Evolutionary conservation across 2,888 invertebrate species (phyloP).

Genomic region (Nycteola revayana): DNA sequence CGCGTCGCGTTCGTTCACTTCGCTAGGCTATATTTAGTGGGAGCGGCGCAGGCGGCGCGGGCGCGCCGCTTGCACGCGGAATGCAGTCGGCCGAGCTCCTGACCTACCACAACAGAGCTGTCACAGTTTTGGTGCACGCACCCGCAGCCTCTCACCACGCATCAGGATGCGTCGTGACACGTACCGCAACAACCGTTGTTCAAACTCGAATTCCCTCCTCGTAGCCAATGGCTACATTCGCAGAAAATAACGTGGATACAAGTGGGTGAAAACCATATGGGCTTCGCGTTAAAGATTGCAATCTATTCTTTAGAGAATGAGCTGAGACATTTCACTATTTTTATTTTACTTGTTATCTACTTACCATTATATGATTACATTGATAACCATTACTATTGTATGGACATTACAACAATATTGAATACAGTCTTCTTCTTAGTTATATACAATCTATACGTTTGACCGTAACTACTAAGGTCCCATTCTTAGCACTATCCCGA

Average conservation of each 20-base stretch:
- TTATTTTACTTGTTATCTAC: too few relatives aligned
- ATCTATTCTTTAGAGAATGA: conserved; percentile 8
- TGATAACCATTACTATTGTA: too few relatives aligned
- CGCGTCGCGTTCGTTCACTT: conserved; percentile 71
- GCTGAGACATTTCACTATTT: too few relatives aligned
- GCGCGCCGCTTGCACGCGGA: conserved; percentile 56
- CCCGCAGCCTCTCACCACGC: conserved; percentile 48
- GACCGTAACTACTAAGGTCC: too few relatives aligned
- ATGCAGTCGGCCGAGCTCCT: conserved; percentile 59
- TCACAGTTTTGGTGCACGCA: conserved; percentile 67
- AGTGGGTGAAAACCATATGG: conserved; percentile 18
- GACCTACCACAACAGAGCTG: conserved; percentile 70
- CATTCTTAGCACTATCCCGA: too few relatives aligned
- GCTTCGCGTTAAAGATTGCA: conserved; percentile 16
- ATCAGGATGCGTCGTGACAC: conserved; percentile 24
- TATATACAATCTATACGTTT: too few relatives aligned
- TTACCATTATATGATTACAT: too few relatives aligned
- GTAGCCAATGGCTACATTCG: background rate
- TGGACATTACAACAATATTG: too few relatives aligned
- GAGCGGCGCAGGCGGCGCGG: conserved; percentile 45
- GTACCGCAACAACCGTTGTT: conserved; percentile 21
- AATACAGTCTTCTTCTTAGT: too few relatives aligned
- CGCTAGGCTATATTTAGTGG: conserved; percentile 75
- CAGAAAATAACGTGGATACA: conserved; percentile 11
- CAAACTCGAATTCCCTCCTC: conserved; percentile 16